Evolutionary conservation across 2,888 invertebrate genomes (phyloP).

Genomic region (Synanthedon andrenaeformis): DNA sequence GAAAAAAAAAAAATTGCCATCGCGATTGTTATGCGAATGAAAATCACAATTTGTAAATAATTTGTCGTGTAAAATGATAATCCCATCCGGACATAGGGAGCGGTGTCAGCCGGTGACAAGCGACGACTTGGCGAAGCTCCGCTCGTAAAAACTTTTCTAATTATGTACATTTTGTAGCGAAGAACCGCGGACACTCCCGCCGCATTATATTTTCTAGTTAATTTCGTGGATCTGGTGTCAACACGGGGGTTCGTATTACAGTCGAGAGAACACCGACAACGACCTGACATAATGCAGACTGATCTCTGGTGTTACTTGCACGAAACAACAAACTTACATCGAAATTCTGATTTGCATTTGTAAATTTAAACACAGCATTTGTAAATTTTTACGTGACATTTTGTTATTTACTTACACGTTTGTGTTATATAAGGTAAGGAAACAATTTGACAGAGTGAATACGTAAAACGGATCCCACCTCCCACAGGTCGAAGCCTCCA

Average conservation of each 20-base stretch:
- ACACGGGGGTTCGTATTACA: conserved; percentile 13
- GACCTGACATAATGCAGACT: conserved; percentile 22
- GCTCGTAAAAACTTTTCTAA: conserved; percentile 69
- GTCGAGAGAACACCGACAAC: conserved; percentile 14
- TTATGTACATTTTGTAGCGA: conserved; percentile 66
- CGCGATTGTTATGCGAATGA: conserved; percentile 1
- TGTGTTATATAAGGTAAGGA: background rate
- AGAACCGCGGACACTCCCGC: conserved; percentile 40
- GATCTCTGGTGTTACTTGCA: conserved; percentile 27
- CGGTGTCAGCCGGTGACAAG: conserved; percentile 52
- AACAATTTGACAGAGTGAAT: conserved; percentile 11
- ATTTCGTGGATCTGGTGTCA: conserved; percentile 51
- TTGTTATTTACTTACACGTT: conserved; percentile 6
- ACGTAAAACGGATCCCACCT: conserved; percentile 9
- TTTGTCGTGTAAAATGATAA: conserved; percentile 55
- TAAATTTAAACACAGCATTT: conserved; percentile 17
- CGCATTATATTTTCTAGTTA: conserved; percentile 61
- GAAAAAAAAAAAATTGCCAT: conserved; percentile 1
- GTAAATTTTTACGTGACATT: background rate
- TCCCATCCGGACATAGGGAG: conserved; percentile 51
- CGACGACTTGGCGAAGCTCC: conserved; percentile 46
- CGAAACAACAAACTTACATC: conserved; percentile 43
- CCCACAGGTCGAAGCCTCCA: conserved; percentile 9
- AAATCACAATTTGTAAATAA: conserved; percentile 55
- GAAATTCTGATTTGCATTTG: conserved; percentile 16